Percentiles rank a stretch among this genome's conserved stretches.
These are phyloP conservation scores for Oryzias sinensis DNA, from an alignment of 2,797 vertebrate species.

Conservation along the genomic window DNA sequence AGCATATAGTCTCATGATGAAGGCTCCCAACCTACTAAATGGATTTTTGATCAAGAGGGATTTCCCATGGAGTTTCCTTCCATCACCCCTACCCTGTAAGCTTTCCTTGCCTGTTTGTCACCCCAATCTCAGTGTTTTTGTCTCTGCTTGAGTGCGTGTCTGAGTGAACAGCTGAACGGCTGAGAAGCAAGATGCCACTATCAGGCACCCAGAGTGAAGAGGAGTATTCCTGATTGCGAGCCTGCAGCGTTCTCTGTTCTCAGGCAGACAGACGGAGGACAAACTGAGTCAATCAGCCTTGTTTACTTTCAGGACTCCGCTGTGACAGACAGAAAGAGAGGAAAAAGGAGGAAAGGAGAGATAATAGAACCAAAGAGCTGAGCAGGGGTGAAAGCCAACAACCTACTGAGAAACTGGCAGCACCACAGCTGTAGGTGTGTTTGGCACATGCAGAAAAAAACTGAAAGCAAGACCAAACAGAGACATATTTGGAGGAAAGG, in stretches of 20 bases:
- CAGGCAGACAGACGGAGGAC: conserved; percentile 48
- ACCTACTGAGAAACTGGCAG: conserved; percentile 25
- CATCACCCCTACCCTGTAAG: conserved; percentile 49
- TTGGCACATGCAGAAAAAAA: conserved; percentile 7
- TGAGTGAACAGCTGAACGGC: conserved; percentile 29
- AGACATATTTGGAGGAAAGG: conserved; percentile 5
- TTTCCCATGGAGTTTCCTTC: conserved; percentile 64
- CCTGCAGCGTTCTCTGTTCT: conserved; percentile 36
- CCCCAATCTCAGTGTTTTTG: conserved; percentile 52
- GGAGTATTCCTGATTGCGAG: conserved; percentile 54
- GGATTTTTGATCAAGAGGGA: conserved; percentile 45
- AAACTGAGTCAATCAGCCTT: conserved; percentile 55
- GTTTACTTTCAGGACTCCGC: conserved; percentile 51
- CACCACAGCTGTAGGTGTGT: conserved; percentile 9
- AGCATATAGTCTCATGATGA: no score
- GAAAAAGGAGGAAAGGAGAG: no score
- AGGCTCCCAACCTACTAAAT: not conserved
- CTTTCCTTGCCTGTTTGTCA: conserved; percentile 47
- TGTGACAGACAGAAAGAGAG: conserved; percentile 39
- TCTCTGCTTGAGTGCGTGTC: conserved; percentile 15
- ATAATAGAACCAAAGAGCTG: conserved; percentile 44
- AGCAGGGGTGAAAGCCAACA: conserved; percentile 15
- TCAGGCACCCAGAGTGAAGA: conserved; percentile 50
- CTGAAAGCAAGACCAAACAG: conserved; percentile 1
- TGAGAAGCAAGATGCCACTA: conserved; percentile 32